Evolutionary conservation across 2,797 vertebrate genomes (phyloP), one percentile per base, ranked within the genome.

Genomic region (Schizopygopsis pylzovi): DNA sequence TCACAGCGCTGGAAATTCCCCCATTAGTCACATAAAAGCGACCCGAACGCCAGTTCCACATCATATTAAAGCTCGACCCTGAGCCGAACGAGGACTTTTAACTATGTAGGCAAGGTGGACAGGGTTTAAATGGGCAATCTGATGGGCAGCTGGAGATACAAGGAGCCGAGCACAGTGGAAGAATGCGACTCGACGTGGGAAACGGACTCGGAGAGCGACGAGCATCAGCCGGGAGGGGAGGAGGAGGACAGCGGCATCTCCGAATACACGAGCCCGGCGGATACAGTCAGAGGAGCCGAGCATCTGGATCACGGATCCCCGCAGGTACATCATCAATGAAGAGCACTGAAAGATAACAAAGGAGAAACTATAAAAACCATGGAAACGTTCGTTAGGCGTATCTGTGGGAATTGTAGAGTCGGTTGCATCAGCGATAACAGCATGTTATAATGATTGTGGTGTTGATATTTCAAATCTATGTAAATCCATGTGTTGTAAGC

Each of bases 131-230:
- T 98, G 98, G 97, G 98, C 95, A 97, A 97, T 90, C 94, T 98
- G 95, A 92, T 97, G 92, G 97, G 95, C 92, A 95, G 94, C 89
- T 96, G 94, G 96, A 96, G 96, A 88, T 95, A 96, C 93, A 97
- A 95, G 95, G 98, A 99, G 95, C 98, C 98, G 93, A 96, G 96
- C 94, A 97, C 97, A 85, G 96, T 98, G 91, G 97, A 97, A 95
- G 98, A 98, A 93, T 98, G 97, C 92, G 97, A 98, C 95, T 99
- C 97, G 91, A 98, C 97, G 91, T 98, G 98, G 97, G 97, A 96
- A 86, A 97, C 96, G 56, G 97, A 98, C 95, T 98, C 97, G 5
- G 97, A 98, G 91, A 91, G 94, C 82, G 96, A 96, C 37, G 92
- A 95, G 83, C 91, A 89, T 85, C 91, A 87, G 70, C 68, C 49